Conservation (phyloP, 2,888 invertebrate species). For the Scaptomyza tumidula region DNA sequence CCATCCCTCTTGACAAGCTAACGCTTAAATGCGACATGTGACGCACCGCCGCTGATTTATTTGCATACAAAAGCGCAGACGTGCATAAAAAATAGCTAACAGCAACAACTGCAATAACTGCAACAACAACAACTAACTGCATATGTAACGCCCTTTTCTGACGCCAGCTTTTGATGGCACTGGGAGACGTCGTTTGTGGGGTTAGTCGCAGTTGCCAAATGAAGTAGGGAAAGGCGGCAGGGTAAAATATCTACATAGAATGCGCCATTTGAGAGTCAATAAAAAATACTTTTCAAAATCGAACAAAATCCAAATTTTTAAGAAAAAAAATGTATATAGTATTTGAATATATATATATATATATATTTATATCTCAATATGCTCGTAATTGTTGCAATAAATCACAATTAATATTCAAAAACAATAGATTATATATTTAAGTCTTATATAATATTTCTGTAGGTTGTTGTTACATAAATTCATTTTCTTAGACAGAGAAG, state of each 20-base stretch:
- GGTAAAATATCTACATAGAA: conserved; percentile 3
- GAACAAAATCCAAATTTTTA: conserved; percentile 2
- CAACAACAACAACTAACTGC: conserved; percentile 38
- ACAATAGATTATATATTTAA: too few species aligned
- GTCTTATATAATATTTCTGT: too few species aligned
- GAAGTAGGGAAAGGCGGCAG: conserved; percentile 11
- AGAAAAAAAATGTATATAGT: too few species aligned
- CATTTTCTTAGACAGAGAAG: too few species aligned
- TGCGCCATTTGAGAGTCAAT: conserved; percentile 52
- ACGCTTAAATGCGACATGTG: conserved; percentile 68
- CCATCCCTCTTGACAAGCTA: not conserved
- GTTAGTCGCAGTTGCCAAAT: conserved; percentile 44
- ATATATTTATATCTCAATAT: too few species aligned
- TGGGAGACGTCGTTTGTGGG: conserved; percentile 33
- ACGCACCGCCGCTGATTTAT: conserved; percentile 80
- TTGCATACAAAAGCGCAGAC: conserved; percentile 81
- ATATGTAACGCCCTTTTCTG: conserved; percentile 71
- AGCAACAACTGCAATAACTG: conserved; percentile 33
- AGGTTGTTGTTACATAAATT: too few species aligned
- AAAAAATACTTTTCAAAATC: conserved; percentile 61
- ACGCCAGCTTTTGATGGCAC: conserved; percentile 59
- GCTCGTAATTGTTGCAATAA: too few species aligned
- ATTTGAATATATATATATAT: too few species aligned
- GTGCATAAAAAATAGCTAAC: conserved; percentile 47
- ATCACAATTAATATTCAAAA: too few species aligned